Conservation (phyloP, 2,888 invertebrate genomes). For the Nezara viridula region DNA sequence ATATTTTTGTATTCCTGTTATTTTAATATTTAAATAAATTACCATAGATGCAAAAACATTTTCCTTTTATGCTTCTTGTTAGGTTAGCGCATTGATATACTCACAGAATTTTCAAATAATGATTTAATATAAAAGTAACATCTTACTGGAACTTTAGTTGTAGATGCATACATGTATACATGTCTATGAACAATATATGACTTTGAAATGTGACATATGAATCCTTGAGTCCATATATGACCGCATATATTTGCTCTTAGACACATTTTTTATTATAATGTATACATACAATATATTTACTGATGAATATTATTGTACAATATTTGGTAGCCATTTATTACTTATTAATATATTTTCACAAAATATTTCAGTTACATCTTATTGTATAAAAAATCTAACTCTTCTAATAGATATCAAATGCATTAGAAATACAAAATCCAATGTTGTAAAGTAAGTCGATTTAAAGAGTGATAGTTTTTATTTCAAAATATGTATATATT, state of each 20-base stretch:
- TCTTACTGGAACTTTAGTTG: constrained; percentile 25
- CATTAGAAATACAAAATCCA: constrained; percentile 64
- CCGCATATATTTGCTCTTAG: constrained; percentile 30
- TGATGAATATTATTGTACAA: constrained; percentile 61
- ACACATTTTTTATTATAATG: constrained; percentile 50
- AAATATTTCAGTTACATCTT: constrained; percentile 62
- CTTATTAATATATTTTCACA: constrained; percentile 60
- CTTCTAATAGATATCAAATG: constrained; percentile 64
- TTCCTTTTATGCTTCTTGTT: constrained; percentile 11
- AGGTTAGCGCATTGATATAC: constrained; percentile 42
- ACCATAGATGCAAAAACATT: neutral
- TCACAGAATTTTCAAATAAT: constrained; percentile 31
- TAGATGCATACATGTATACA: constrained; percentile 36
- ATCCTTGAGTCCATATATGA: neutral
- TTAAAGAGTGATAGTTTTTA: constrained; percentile 62
- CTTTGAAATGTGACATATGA: constrained; percentile 25
- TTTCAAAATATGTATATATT: constrained; percentile 59
- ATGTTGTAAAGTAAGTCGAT: constrained; percentile 62
- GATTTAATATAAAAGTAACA: constrained; percentile 34
- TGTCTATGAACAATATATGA: constrained; percentile 41
- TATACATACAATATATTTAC: constrained; percentile 55
- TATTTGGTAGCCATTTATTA: constrained; percentile 60
- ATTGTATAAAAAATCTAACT: constrained; percentile 64
- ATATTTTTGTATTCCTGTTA: constrained; percentile 26
- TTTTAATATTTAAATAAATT: neutral